Percentiles rank a stretch among this genome's conserved stretches.
Evolutionary conservation across 53 echinoderm and acorn worm species (phyloP).

Genomic region (Stichopus horrens): DNA sequence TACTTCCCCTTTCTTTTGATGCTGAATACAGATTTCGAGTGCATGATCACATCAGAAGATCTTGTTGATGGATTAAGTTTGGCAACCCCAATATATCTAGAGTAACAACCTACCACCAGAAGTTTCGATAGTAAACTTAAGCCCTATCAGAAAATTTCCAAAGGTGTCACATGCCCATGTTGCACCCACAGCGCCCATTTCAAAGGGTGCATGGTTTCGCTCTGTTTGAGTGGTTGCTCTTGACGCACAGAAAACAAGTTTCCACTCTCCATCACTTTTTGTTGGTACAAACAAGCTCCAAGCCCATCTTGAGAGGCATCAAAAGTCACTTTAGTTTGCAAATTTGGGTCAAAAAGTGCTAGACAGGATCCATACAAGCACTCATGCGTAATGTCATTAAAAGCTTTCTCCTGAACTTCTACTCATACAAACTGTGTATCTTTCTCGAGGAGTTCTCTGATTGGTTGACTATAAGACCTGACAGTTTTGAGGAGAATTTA

Average conservation of each 20-base stretch:
- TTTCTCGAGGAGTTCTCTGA: slow-evolving; percentile 56
- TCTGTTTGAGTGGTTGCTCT: slow-evolving; percentile 54
- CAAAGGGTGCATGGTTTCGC: slow-evolving; percentile 58
- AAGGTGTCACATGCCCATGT: slow-evolving; percentile 59
- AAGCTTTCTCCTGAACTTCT: slow-evolving; percentile 50
- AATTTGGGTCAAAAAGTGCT: slow-evolving; percentile 53
- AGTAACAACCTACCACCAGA: too few species aligned
- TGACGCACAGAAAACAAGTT: slow-evolving; percentile 55
- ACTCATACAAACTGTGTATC: slow-evolving; percentile 55
- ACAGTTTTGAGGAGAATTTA: slow-evolving; percentile 58
- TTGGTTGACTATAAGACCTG: slow-evolving; percentile 51
- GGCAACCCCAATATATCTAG: background rate
- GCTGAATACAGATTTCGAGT: too few species aligned
- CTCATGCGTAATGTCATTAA: slow-evolving; percentile 43
- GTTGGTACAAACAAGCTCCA: slow-evolving; percentile 58
- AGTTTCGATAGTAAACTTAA: slow-evolving; percentile 62
- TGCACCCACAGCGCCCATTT: slow-evolving; percentile 50
- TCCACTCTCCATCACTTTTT: slow-evolving; percentile 52
- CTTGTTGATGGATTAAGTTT: too few species aligned
- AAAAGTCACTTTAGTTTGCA: slow-evolving; percentile 57
- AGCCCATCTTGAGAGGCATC: slow-evolving; percentile 61
- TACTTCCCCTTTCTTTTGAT: too few species aligned
- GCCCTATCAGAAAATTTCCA: slow-evolving; percentile 56
- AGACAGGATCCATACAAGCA: slow-evolving; percentile 35
- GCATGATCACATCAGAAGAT: too few species aligned